Conservation (phyloP, 2,888 invertebrate genomes). For the Chloromyia formosa region DNA sequence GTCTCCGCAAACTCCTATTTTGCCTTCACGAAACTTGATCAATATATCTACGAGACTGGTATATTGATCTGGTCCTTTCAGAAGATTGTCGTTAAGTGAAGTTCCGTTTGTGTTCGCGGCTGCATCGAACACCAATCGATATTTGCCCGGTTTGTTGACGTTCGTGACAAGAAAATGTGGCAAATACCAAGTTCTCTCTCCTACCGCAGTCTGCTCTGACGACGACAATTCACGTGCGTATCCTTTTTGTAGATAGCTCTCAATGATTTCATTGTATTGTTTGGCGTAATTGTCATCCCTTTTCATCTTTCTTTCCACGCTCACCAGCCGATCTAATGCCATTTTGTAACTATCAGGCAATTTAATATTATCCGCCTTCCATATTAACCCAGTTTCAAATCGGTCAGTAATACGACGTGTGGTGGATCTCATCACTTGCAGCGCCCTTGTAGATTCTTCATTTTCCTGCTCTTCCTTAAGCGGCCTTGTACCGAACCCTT, state of each 20-base stretch:
- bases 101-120: no score
- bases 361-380: slow-evolving; percentile 47
- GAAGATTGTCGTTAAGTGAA: slow-evolving; percentile 54
- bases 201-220: slow-evolving; percentile 46
- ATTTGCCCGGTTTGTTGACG: slow-evolving; percentile 54
- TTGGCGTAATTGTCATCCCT: slow-evolving; percentile 44
- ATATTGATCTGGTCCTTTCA: slow-evolving; percentile 57
- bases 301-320: slow-evolving; percentile 49
- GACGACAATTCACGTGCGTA: slow-evolving; percentile 49
- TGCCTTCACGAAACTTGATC: slow-evolving; percentile 57
- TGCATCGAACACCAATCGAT: no score
- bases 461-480: not conserved
- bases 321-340: slow-evolving; percentile 49
- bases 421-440: slow-evolving; percentile 35
- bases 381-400: slow-evolving; percentile 49
- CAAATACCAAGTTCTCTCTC: slow-evolving; percentile 53
- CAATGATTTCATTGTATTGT: slow-evolving; percentile 48
- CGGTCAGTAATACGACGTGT: slow-evolving; percentile 26
- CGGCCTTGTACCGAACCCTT: slow-evolving; percentile 11
- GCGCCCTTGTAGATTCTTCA: slow-evolving; percentile 5
- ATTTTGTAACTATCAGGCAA: slow-evolving; percentile 50
- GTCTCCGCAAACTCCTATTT: slow-evolving; percentile 55
- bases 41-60: slow-evolving; percentile 56
- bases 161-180: slow-evolving; percentile 55
- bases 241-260: slow-evolving; percentile 50